Evolutionary conservation across 1,140 invertebrate genomes (phyloP).

Genomic region (Eriosoma lanigerum): DNA sequence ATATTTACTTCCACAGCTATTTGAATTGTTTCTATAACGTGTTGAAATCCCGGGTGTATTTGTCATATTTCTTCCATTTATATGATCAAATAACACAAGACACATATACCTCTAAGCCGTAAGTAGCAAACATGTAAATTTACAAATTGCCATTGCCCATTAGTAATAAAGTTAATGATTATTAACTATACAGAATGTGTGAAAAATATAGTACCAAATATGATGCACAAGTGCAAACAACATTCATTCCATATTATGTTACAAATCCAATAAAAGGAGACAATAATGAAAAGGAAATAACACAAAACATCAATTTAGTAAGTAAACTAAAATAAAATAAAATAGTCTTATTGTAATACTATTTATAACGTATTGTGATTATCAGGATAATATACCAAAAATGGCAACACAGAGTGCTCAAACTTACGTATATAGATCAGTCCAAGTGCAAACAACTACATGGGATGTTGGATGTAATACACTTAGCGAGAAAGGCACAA

Average conservation of each 20-base stretch:
- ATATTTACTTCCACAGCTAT: constrained; percentile 5
- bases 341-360: too few species aligned
- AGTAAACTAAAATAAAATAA: too few species aligned
- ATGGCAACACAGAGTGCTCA: neutral
- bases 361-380: too few species aligned
- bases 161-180: neutral
- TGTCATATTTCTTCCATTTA: constrained; percentile 16
- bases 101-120: neutral
- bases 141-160: too few species aligned
- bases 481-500: constrained; percentile 9
- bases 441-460: neutral
- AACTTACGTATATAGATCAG: constrained; percentile 8
- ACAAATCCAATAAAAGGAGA: neutral
- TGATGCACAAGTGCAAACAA: constrained; percentile 16
- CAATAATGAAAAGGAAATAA: neutral
- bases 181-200: neutral
- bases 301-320: neutral
- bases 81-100: neutral
- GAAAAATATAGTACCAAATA: neutral
- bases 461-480: constrained; percentile 25
- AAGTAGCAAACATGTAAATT: neutral
- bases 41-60: neutral
- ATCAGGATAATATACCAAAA: neutral
- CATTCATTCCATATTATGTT: neutral
- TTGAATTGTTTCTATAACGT: constrained; percentile 13